Evolutionary conservation across 2,888 invertebrate genomes (phyloP), one percentile per base, ranked within the genome.

Genomic region (Ormia ochracea): DNA sequence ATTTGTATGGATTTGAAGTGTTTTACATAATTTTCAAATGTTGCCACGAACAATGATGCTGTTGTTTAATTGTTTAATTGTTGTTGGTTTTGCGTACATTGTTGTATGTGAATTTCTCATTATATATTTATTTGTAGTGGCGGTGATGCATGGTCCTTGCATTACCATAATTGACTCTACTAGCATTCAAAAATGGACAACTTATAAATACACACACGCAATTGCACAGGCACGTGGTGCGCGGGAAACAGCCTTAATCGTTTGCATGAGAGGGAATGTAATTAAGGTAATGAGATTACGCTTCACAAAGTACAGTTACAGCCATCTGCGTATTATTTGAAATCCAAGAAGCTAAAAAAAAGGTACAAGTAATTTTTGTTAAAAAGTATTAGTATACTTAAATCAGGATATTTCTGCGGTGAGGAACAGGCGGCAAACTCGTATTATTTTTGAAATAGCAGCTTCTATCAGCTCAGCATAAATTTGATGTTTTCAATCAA

Each of bases 121-220:
- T 63, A 43, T n/a, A n/a, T n/a, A n/a, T 63, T 43, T 52, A 52
- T 10, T 33, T 74, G 59, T 66, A 66, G 66, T 68, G 75, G 75
- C 68, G 59, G 68, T 75, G 59, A 75, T 75, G 43, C 52, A 75
- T 75, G 68, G 68, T 33, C 66, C 43, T 68, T 68, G 68, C 52
- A 74, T 75, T 75, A 68, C 43, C 75, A 68, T 68, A 75, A 75
- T 75, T 75, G 68, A 75, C 59, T 75, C 52, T 19, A 45, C 43
- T 43, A 45, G 17, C 9, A 33, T 3, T 26, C 4, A 54, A 41
- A 10, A 41, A 19, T 5, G 54, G 17, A 31, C 7, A 17, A 26
- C 52, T n/a, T 52, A 31, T n/a, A 26, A 31, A 21, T 17, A 56
- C 21, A 58, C 2, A 28, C 5, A 17, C 12, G 4, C 36, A 4